Conservation (phyloP, 2,888 invertebrate genomes). For the Acleris holmiana region DNA sequence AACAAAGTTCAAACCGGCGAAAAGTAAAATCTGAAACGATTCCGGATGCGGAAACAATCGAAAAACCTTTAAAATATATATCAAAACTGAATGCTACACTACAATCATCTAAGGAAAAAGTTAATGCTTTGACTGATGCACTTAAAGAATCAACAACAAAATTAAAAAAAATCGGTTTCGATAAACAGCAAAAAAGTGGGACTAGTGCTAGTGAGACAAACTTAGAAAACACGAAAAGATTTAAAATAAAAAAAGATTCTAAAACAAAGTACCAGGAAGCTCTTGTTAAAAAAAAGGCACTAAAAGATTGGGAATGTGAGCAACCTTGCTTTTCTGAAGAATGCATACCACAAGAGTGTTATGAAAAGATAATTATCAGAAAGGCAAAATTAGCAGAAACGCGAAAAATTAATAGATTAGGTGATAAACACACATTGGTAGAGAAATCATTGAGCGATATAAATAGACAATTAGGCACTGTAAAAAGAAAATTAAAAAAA, state of each 20-base stretch:
- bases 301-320: conserved; percentile 1
- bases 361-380: neutral
- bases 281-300: neutral
- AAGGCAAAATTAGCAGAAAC: conserved; percentile 7
- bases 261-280: neutral
- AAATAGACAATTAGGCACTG: neutral
- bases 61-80: neutral
- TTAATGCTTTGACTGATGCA: neutral
- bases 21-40: no score
- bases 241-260: neutral
- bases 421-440: neutral
- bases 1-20: no score
- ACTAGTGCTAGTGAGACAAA: neutral
- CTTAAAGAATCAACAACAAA: neutral
- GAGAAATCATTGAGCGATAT: conserved; percentile 4
- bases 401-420: neutral
- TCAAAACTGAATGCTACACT: neutral
- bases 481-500: neutral
- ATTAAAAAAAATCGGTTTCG: neutral
- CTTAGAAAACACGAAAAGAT: neutral
- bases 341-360: conserved; percentile 2
- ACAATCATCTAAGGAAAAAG: neutral
- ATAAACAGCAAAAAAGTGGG: neutral
- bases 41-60: no score
- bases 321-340: neutral